These are phyloP conservation scores for Monopterus albus DNA, from an alignment of 2,113 vertebrate genomes.

Conservation along the genomic window DNA sequence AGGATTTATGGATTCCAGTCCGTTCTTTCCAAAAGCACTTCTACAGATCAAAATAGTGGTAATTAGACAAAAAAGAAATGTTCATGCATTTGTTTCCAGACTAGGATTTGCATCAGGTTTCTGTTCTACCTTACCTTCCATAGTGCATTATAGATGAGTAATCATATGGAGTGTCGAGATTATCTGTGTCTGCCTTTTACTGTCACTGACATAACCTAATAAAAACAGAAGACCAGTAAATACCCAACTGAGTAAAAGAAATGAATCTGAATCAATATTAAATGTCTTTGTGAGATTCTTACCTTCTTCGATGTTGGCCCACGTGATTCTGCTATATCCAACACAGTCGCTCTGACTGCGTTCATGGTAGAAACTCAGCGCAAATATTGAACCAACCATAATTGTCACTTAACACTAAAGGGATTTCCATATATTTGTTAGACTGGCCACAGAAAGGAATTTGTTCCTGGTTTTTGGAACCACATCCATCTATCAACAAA, in stretches of 20 bases:
- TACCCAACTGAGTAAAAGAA: accelerated
- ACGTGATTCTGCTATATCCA: constrained; percentile 59
- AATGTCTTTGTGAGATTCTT: not conserved
- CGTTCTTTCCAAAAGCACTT: constrained; percentile 36
- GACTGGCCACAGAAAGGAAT: constrained; percentile 60
- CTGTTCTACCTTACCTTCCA: constrained; percentile 29
- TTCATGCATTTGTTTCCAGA: not conserved
- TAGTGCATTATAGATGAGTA: constrained; percentile 76
- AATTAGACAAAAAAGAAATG: not conserved
- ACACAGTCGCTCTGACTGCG: constrained; percentile 74
- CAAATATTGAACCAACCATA: constrained; percentile 49
- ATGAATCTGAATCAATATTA: accelerated
- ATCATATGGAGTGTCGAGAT: constrained; percentile 62
- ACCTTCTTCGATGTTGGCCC: constrained; percentile 53
- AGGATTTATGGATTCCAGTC: constrained; percentile 59
- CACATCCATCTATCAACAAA: too few species aligned
- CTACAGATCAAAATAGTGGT: constrained; percentile 31
- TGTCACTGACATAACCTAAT: constrained; percentile 29
- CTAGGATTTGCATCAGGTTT: accelerated
- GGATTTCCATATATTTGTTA: constrained; percentile 48
- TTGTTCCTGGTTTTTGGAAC: constrained; percentile 47
- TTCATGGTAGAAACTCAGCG: constrained; percentile 79
- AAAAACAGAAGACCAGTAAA: not conserved
- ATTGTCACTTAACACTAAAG: constrained; percentile 21
- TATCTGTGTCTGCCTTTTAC: constrained; percentile 45